Evolutionary conservation across 53 echinoderm and acorn worm species (phyloP).

Genomic region (Stichopus horrens): DNA sequence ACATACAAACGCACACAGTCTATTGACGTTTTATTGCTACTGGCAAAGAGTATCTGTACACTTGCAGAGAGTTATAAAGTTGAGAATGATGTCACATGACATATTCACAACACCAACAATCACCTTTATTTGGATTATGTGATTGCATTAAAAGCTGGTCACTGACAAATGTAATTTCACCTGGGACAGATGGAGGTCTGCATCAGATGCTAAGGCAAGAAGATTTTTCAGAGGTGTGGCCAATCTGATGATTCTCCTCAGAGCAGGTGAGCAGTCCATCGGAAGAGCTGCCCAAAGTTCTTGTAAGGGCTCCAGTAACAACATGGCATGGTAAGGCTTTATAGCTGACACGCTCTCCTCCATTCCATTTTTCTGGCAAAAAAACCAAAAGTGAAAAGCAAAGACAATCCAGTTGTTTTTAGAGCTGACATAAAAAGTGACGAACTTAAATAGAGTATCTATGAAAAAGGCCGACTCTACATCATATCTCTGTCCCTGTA

Average conservation of each 20-base stretch:
- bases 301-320: slow-evolving; percentile 73
- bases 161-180: slow-evolving; percentile 42
- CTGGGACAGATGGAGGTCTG: slow-evolving; percentile 90
- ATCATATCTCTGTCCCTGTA: no score
- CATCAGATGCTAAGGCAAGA: slow-evolving; percentile 83
- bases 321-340: slow-evolving; percentile 91
- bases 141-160: not conserved
- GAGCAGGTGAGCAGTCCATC: slow-evolving; percentile 90
- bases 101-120: not conserved
- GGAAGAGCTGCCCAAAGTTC: slow-evolving; percentile 71
- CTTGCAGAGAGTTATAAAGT: no score
- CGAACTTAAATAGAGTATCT: no score
- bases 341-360: slow-evolving; percentile 90
- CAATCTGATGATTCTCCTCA: slow-evolving; percentile 72
- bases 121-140: not conserved
- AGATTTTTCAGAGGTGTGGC: slow-evolving; percentile 80
- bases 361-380: slow-evolving; percentile 73
- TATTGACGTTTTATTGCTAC: no score
- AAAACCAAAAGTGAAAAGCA: no score
- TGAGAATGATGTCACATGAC: no score
- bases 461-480: no score
- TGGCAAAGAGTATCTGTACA: no score
- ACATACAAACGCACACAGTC: no score
- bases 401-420: no score
- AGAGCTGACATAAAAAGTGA: no score